Conservation (phyloP, 2,797 vertebrate genomes). For the Sciurus vulgaris region DNA sequence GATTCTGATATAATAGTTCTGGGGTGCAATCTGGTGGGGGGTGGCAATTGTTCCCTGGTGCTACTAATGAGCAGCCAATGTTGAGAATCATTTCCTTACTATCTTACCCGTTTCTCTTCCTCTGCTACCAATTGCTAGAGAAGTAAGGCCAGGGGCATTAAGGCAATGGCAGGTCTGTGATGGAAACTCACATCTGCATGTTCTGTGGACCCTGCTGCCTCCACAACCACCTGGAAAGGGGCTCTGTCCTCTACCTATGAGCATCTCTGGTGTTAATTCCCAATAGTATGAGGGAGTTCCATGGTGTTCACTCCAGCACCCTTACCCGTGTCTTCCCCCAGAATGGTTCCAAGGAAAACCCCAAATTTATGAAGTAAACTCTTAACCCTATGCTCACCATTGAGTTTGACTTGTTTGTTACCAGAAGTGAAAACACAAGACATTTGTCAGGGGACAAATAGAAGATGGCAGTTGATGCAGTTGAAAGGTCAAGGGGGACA, state of each 20-base stretch:
- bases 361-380: not conserved
- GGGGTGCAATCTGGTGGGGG: not conserved
- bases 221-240: rapidly evolving
- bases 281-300: not conserved
- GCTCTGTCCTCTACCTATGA: not conserved
- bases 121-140: not conserved
- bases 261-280: not conserved
- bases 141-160: not conserved
- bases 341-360: not conserved
- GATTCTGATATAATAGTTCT: not conserved
- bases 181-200: not conserved
- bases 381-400: not conserved
- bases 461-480: not conserved
- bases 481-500: not conserved
- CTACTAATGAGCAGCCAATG: not conserved
- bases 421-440: not conserved
- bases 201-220: not conserved
- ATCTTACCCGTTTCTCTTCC: not conserved
- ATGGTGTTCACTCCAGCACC: not conserved
- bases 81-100: not conserved
- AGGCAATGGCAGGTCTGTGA: not conserved
- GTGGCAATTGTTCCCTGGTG: not conserved
- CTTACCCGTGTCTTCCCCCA: not conserved
- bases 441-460: not conserved
- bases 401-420: not conserved